Conservation (phyloP, 1,140 invertebrate species). For the Halesus radiatus region DNA sequence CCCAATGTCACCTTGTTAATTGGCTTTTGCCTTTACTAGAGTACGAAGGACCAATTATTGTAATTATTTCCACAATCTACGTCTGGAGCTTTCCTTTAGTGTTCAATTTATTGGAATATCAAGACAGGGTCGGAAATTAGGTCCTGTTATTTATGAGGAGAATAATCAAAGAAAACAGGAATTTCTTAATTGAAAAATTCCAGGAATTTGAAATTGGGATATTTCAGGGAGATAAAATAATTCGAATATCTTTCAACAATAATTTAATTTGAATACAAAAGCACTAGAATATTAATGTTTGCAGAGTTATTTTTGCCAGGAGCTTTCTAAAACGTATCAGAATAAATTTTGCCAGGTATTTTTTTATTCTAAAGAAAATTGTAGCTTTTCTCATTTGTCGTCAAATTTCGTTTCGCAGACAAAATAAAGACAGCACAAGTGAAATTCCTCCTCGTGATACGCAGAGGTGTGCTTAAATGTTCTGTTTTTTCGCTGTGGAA, state of each 20-base stretch:
- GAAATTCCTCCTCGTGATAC: neutral
- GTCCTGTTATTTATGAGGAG: neutral
- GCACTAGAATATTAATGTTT: neutral
- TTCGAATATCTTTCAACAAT: neutral
- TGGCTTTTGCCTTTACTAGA: neutral
- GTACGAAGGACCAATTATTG: constrained; percentile 18
- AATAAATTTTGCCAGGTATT: neutral
- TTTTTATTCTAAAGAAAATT: neutral
- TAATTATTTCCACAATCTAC: constrained; percentile 15
- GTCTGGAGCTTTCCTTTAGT: constrained; percentile 1
- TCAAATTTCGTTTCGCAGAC: neutral
- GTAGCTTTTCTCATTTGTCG: neutral
- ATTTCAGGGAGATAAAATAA: neutral
- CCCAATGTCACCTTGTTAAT: constrained; percentile 3
- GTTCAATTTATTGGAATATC: constrained; percentile 2
- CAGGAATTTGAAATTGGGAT: neutral
- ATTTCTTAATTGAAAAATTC: neutral
- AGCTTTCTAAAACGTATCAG: neutral
- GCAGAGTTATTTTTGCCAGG: neutral
- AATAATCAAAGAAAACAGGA: neutral
- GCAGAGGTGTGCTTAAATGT: neutral
- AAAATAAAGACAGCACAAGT: neutral
- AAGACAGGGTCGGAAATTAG: neutral
- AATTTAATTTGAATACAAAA: constrained; percentile 17
- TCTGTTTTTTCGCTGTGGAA: too few relatives aligned